Conservation (phyloP, 2,888 invertebrate genomes). For the Deroplatys truncata region DNA sequence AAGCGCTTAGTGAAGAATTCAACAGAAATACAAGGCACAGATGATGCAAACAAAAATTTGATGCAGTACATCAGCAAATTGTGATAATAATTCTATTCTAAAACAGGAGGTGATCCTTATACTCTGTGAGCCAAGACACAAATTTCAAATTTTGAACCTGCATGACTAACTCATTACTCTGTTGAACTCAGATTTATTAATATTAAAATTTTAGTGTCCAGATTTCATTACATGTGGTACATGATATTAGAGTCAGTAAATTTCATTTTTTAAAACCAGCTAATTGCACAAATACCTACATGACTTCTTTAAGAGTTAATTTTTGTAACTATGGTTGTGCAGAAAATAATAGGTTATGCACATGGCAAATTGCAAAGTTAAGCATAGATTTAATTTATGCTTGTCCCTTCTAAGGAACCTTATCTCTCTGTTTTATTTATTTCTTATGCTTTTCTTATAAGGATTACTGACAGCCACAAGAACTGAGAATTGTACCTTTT, state of each 20-base stretch:
- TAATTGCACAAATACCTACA: background rate
- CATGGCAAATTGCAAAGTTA: background rate
- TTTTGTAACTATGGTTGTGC: background rate
- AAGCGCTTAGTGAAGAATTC: slow-evolving; percentile 43
- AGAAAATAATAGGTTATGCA: background rate
- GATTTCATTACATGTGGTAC: background rate
- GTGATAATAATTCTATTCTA: background rate
- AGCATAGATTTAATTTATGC: background rate
- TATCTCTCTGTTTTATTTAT: background rate
- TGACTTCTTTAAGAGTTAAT: background rate
- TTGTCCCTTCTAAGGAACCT: background rate
- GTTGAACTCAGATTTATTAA: background rate
- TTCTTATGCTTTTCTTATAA: background rate
- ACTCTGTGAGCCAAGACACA: background rate
- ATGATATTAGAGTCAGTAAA: background rate
- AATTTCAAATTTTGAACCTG: background rate
- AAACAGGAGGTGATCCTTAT: background rate
- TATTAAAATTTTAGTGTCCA: background rate
- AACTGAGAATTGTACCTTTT: background rate
- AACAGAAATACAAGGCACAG: slow-evolving; percentile 40
- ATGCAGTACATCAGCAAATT: background rate
- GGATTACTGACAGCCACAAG: background rate
- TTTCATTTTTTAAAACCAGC: background rate
- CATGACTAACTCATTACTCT: background rate
- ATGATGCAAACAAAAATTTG: slow-evolving; percentile 14